phyloP scores from a whole-genome alignment of 2,888 invertebrate genomes.

The Aphidoletes aphidimyza region DNA sequence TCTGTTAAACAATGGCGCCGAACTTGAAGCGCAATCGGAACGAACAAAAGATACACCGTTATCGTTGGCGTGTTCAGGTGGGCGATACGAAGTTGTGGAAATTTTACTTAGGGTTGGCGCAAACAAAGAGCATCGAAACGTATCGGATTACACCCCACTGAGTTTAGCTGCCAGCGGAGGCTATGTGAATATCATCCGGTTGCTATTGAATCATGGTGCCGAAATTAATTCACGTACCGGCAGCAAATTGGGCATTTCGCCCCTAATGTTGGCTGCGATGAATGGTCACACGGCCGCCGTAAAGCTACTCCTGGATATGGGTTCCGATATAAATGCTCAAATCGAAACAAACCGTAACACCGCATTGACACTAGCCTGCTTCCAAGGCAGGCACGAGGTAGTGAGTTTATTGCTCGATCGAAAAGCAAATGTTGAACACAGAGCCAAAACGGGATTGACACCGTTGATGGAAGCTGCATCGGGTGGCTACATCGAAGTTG shows the following conservation, averaged over 20 bases:
- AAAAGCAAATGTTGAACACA: constrained; percentile 98
- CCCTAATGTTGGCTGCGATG: constrained; percentile 99
- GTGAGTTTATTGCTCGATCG: constrained; percentile 95
- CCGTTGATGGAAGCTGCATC: constrained; percentile 99
- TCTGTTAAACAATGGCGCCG: constrained; percentile 92
- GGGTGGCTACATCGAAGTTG: constrained; percentile 99
- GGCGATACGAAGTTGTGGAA: constrained; percentile 96
- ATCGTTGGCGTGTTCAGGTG: constrained; percentile 96
- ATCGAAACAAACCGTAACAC: constrained; percentile 99
- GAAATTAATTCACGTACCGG: constrained; percentile 98
- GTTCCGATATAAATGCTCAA: constrained; percentile 99
- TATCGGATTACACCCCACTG: constrained; percentile 98
- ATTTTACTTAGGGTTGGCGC: constrained; percentile 87
- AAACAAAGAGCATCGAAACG: constrained; percentile 98
- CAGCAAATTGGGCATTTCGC: constrained; percentile 97
- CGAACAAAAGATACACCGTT: constrained; percentile 98
- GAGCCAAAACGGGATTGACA: constrained; percentile 98
- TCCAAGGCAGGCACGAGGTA: constrained; percentile 98
- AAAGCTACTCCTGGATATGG: constrained; percentile 93
- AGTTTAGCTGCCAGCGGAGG: constrained; percentile 98
- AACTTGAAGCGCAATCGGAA: constrained; percentile 98
- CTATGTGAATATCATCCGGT: constrained; percentile 96
- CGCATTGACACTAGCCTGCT: constrained; percentile 97
- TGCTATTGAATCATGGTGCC: constrained; percentile 92
- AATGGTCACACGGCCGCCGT: constrained; percentile 97